A percentile compares a stretch with the other conserved stretches of the same genome.
Evolutionary conservation across 2,888 invertebrate genomes (phyloP).

Genomic region (Drosophila sordidapex): DNA sequence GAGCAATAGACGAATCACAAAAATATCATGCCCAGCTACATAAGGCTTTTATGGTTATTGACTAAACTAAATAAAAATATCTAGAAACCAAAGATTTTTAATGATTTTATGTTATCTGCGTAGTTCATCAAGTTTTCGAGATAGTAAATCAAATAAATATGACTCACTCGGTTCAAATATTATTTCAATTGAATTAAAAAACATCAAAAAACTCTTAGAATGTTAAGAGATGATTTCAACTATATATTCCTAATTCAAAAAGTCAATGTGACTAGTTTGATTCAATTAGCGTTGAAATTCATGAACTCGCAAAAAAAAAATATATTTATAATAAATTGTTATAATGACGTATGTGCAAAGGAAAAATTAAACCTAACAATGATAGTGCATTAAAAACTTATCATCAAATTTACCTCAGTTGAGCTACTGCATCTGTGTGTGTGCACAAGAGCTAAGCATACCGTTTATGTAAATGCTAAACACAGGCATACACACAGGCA

Average conservation of each 20-base stretch:
- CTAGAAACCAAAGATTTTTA: background rate
- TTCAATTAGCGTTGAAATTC: background rate
- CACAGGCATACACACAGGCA: background rate
- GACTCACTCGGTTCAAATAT: background rate
- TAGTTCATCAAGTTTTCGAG: background rate
- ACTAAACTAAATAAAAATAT: background rate
- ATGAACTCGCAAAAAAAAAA: background rate
- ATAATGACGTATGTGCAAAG: background rate
- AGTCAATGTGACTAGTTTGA: background rate
- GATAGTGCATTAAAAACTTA: conserved; percentile 20
- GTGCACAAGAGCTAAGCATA: conserved; percentile 11
- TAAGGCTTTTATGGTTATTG: background rate
- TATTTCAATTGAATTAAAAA: background rate
- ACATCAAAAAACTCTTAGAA: accelerated
- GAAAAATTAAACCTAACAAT: conserved; percentile 28
- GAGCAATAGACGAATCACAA: conserved; percentile 1
- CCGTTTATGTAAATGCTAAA: conserved; percentile 12
- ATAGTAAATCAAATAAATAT: background rate
- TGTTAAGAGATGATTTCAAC: background rate
- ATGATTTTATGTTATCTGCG: background rate
- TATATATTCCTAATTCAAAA: background rate
- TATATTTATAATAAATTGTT: background rate
- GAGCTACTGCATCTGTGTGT: background rate
- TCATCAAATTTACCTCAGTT: conserved; percentile 5
- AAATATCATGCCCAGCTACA: conserved; percentile 3